A percentile compares a stretch with the other conserved stretches of the same genome.
Conservation (phyloP, 2,888 invertebrate species). For the Oscheius sp. region DNA sequence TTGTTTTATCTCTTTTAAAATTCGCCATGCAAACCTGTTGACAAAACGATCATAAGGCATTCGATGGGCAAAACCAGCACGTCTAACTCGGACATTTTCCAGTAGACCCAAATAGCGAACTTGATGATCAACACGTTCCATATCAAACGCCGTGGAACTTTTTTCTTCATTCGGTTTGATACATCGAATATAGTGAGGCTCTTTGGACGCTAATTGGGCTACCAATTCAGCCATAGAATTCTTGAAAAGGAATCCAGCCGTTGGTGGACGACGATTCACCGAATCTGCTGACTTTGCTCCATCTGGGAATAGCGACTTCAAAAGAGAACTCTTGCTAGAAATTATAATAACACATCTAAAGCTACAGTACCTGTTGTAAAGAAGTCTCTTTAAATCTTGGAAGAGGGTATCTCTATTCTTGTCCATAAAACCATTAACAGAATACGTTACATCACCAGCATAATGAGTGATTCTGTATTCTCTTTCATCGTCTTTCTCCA, state of each 20-base stretch:
- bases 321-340: conserved; percentile 72
- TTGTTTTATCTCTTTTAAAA: no score
- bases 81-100: conserved; percentile 91
- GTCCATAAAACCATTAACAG: conserved; percentile 88
- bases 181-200: conserved; percentile 88
- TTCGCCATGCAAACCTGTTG: conserved; percentile 76
- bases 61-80: conserved; percentile 96
- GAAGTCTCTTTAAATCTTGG: conserved; percentile 92
- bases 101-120: conserved; percentile 85
- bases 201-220: conserved; percentile 82
- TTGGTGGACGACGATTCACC: conserved; percentile 92
- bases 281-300: conserved; percentile 87
- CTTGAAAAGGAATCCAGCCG: conserved; percentile 92
- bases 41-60: conserved; percentile 92
- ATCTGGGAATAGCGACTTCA: conserved; percentile 94
- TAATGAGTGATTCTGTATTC: conserved; percentile 81
- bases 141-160: conserved; percentile 85
- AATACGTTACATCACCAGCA: conserved; percentile 94
- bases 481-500: neutral
- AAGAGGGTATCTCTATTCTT: conserved; percentile 96
- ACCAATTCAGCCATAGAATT: conserved; percentile 88
- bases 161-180: conserved; percentile 96
- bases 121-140: conserved; percentile 78
- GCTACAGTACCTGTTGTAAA: conserved; percentile 81
- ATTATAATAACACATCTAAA: no score